Evolutionary conservation across 2,888 invertebrate genomes (phyloP), one percentile per base, ranked within the genome.

Genomic region (Pteria penguin): DNA sequence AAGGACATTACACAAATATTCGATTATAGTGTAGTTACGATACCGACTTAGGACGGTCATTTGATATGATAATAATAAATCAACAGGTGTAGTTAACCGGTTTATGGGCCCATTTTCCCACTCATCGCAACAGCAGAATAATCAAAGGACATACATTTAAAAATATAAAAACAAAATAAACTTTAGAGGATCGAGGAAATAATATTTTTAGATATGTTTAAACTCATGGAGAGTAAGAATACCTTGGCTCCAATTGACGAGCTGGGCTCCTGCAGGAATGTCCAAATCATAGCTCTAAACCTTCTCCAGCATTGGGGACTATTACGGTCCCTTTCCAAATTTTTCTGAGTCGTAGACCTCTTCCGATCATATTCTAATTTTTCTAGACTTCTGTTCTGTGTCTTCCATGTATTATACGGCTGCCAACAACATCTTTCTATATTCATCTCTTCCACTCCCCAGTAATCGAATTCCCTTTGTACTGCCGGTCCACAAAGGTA

Each of bases 391-490:
- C 85, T 82, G 70, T 87, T 88, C 78, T 89, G 89, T 4, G 88
- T 88, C 75, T 88, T 88, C 88, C 89, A 88, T 18, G 88, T 88
- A 76, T 89, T 90, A 80, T 91, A 91, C 31, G 88, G 87, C 54
- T 89, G 87, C 88, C 90, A 90, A 81, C 91, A 91, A 74, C 91
- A 91, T 26, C 89, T 81, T 80, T 89, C 88, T 24, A 91, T 90
- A 72, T 88, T 86, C 36, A 83, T 82, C 78, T 91, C 90, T 18
- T 90, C 88, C 14, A 91, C 86, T 5, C 90, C 90, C 91, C 91
- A 91, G 75, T 88, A 90, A 66, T 88, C 82, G 63, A 91, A 86
- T 78, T 91, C 91, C 27, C 84, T 82, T 84, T 89, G 86, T 4
- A 89, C 79, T 1, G 88, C 85, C 8, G 90, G 90, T 4, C 90